phyloP scores from a whole-genome alignment of 2,797 vertebrate genomes.

The Pelochelys cantorii region DNA sequence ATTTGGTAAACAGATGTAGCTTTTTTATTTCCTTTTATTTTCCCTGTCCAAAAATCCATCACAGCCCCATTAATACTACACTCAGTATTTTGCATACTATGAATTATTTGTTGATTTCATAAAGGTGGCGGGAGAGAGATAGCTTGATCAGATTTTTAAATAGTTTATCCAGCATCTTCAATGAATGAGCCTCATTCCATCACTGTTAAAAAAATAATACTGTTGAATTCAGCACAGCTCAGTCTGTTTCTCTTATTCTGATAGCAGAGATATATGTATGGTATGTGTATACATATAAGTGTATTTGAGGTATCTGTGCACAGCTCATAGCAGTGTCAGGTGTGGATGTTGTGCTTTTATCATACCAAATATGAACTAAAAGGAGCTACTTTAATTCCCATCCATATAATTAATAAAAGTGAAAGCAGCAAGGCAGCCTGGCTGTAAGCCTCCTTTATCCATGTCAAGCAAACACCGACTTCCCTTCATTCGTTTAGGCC shows the following conservation, averaged over 20 bases:
- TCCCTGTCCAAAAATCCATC: not conserved
- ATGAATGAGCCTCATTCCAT: not conserved
- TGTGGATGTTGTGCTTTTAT: constrained; percentile 37
- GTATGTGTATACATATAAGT: not conserved
- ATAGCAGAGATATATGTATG: not conserved
- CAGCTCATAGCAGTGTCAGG: constrained; percentile 40
- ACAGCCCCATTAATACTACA: not conserved
- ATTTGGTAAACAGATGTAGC: not conserved
- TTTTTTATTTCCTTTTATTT: not conserved
- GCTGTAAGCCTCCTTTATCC: constrained; percentile 67
- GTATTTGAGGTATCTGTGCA: not conserved
- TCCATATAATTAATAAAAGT: constrained; percentile 29
- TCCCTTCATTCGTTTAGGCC: constrained; percentile 70
- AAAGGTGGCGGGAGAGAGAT: not conserved
- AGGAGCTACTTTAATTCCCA: constrained; percentile 13
- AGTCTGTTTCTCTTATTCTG: constrained; percentile 22
- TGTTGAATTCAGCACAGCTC: constrained; percentile 2
- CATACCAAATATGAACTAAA: not conserved
- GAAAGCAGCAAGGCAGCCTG: constrained; percentile 40
- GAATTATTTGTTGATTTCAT: not conserved
- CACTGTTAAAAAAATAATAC: not conserved
- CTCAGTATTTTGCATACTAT: not conserved
- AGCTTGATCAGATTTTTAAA: constrained; percentile 10
- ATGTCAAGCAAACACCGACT: constrained; percentile 56
- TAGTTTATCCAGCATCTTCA: not conserved